A percentile compares a stretch with the other conserved stretches of the same genome.
phyloP scores from a whole-genome alignment of 2,888 invertebrate species.

The Coenonympha arcania region DNA sequence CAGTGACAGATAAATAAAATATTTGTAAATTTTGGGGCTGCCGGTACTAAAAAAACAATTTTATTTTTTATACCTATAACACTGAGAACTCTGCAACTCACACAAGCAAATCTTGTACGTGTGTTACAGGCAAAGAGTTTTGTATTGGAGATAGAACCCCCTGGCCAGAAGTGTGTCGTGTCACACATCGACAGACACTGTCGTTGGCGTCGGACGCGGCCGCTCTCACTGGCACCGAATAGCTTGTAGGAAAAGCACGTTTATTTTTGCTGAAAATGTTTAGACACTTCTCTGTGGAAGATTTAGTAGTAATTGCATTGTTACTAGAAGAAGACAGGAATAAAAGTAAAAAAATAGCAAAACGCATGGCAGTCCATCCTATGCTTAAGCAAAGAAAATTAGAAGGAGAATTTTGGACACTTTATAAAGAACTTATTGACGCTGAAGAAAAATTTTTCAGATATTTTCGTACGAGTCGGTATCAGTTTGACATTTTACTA shows the following conservation, averaged over 20 bases:
- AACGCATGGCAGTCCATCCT: conserved; percentile 1
- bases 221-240: conserved; percentile 22
- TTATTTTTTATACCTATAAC: no score
- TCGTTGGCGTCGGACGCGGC: conserved; percentile 15
- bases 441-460: conserved; percentile 3
- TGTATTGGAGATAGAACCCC: no score
- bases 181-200: conserved; percentile 21
- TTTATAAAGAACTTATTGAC: conserved; percentile 1
- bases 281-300: conserved; percentile 23
- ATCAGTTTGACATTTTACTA: conserved; percentile 4
- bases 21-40: no score
- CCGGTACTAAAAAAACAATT: no score
- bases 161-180: conserved; percentile 14
- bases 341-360: conserved; percentile 22
- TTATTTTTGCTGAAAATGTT: conserved; percentile 21
- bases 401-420: conserved; percentile 2
- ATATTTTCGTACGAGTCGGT: conserved; percentile 4
- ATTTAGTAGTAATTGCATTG: conserved; percentile 22
- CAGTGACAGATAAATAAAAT: no score
- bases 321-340: conserved; percentile 21
- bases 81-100: no score
- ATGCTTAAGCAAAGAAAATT: conserved; percentile 4
- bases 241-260: conserved; percentile 18
- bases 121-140: no score
- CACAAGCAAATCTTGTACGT: no score